Conservation (phyloP, 35 echinoderm and acorn worm species). For the Strongylocentrotus purpuratus region DNA sequence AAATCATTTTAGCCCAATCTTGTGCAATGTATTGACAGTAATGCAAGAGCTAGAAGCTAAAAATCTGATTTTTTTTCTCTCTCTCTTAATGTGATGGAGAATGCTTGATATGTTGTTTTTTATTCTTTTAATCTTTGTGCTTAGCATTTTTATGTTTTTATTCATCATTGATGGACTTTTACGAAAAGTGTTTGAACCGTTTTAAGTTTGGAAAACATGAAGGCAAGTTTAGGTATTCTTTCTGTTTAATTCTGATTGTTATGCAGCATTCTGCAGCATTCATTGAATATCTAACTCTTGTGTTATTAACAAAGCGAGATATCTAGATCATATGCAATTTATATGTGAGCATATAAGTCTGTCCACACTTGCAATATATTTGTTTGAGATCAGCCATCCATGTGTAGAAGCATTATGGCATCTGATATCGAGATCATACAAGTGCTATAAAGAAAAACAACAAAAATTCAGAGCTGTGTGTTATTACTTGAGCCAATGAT, state of each 20-base stretch:
- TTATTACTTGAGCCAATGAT: not conserved
- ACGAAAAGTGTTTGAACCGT: not conserved
- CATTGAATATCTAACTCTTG: not conserved
- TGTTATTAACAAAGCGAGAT: not conserved
- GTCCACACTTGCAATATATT: no score
- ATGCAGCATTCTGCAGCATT: not conserved
- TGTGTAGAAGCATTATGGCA: not conserved
- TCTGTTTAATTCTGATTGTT: not conserved
- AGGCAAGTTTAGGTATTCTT: not conserved
- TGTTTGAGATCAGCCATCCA: not conserved
- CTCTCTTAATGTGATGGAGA: not conserved
- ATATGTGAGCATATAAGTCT: not conserved
- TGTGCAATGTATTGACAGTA: not conserved
- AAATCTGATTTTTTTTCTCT: no score
- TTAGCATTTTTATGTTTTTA: not conserved
- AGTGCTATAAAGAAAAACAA: no score
- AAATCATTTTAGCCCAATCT: not conserved
- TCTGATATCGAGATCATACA: not conserved
- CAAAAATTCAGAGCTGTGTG: not conserved
- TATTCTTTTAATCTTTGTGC: no score
- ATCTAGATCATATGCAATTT: not conserved
- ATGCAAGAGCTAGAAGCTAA: not conserved
- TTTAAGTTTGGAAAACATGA: not conserved
- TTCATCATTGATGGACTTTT: not conserved
- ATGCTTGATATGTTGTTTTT: no score